phyloP scores from a whole-genome alignment of 2,888 invertebrate species.

The Poecilobothrus nobilitatus region DNA sequence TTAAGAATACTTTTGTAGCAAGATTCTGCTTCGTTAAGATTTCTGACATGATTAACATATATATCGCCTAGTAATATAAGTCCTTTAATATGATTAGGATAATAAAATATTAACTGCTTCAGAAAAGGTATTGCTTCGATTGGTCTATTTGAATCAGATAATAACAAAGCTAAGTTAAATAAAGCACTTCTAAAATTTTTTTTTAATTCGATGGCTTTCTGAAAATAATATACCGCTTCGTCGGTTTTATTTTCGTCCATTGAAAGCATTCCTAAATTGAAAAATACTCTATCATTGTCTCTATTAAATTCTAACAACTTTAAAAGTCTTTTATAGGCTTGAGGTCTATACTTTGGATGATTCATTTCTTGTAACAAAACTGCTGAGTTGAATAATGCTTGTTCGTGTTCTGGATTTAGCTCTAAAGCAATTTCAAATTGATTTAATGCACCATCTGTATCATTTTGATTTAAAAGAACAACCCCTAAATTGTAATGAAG shows the following conservation, averaged over 20 bases:
- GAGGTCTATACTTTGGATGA: conserved; percentile 65
- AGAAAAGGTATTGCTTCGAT: conserved; percentile 87
- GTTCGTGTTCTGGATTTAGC: conserved; percentile 89
- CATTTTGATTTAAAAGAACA: conserved; percentile 85
- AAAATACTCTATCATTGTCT: conserved; percentile 84
- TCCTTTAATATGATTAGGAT: conserved; percentile 91
- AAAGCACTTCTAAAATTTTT: conserved; percentile 87
- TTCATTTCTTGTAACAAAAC: conserved; percentile 87
- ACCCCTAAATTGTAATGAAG: conserved; percentile 93
- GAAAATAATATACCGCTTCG: conserved; percentile 85
- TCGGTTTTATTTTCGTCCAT: conserved; percentile 89
- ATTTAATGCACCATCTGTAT: conserved; percentile 80
- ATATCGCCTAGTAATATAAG: conserved; percentile 89
- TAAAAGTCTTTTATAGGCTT: conserved; percentile 71
- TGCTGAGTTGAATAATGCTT: conserved; percentile 89
- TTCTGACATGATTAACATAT: conserved; percentile 91
- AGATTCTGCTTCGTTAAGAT: conserved; percentile 89
- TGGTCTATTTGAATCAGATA: conserved; percentile 81
- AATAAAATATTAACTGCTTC: conserved; percentile 79
- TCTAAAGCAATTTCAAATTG: conserved; percentile 89
- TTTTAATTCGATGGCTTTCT: conserved; percentile 77
- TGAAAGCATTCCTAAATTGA: conserved; percentile 92
- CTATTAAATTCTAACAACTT: conserved; percentile 59
- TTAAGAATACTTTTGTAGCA: conserved; percentile 84
- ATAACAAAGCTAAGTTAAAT: conserved; percentile 83